These are phyloP conservation scores for Plebejus anna DNA, from an alignment of 2,888 invertebrate genomes.

Conservation along the genomic window DNA sequence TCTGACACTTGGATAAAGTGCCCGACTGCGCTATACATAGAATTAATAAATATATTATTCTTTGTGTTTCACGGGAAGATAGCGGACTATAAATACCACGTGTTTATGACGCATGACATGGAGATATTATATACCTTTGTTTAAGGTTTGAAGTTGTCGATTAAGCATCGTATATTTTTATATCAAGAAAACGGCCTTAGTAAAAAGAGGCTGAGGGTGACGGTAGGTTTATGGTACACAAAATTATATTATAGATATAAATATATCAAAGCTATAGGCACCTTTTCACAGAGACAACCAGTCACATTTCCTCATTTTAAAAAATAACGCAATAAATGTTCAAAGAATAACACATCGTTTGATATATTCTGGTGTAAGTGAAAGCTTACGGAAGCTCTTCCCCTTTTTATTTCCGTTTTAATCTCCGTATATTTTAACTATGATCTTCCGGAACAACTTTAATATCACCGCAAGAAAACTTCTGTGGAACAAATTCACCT, in stretches of 20 bases:
- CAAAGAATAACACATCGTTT: background rate
- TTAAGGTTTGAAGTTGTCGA: background rate
- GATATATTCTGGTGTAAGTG: conserved; percentile 10
- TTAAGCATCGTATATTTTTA: background rate
- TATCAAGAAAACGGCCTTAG: background rate
- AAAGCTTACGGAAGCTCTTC: background rate
- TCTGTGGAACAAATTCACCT: background rate
- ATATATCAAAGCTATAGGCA: no score
- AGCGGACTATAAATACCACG: background rate
- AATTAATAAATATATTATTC: conserved; percentile 50
- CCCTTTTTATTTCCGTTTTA: conserved; percentile 14
- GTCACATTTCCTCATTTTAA: background rate
- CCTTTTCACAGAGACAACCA: background rate
- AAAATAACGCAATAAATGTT: background rate
- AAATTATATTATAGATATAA: no score
- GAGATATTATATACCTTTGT: background rate
- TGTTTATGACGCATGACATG: background rate
- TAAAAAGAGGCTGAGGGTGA: background rate
- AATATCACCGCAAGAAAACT: conserved; percentile 8
- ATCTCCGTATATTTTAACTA: conserved; percentile 8
- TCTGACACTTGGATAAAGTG: conserved; percentile 73
- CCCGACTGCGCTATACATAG: conserved; percentile 42
- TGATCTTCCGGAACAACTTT: background rate
- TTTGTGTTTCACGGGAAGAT: background rate
- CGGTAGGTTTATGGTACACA: background rate